These are phyloP conservation scores for Prietella phreatophila DNA, from an alignment of 2,113 vertebrate species.

Conservation along the genomic window DNA sequence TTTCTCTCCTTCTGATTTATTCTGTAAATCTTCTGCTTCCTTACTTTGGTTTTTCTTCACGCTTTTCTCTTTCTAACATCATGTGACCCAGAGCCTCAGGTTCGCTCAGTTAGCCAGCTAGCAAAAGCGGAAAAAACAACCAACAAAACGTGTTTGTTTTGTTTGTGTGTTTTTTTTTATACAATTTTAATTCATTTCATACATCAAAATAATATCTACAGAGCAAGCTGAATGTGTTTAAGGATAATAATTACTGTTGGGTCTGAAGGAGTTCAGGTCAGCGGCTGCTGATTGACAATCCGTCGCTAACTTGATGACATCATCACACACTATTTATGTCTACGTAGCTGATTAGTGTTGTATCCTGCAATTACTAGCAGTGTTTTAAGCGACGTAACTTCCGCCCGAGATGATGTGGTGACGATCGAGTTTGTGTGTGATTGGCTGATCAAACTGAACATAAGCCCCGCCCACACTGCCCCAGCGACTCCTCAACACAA, in stretches of 20 bases:
- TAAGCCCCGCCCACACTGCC: neutral
- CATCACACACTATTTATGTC: neutral
- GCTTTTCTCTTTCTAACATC: neutral
- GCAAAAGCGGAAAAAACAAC: neutral
- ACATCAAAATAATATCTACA: constrained; percentile 16
- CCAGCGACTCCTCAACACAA: neutral
- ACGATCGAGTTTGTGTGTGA: neutral
- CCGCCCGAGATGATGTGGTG: neutral
- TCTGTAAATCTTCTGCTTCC: neutral
- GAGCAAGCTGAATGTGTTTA: neutral
- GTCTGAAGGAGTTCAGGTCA: neutral
- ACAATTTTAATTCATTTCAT: neutral
- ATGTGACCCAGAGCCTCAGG: neutral
- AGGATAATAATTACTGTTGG: neutral
- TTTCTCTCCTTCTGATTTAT: too few species aligned
- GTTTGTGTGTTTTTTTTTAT: neutral
- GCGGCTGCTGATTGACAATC: neutral
- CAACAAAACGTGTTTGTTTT: neutral
- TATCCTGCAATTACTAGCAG: too few species aligned
- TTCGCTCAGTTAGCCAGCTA: neutral
- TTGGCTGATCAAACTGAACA: neutral
- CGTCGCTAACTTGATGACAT: neutral
- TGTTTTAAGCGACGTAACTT: neutral
- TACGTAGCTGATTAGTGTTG: neutral
- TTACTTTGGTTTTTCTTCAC: neutral